phyloP scores from a whole-genome alignment of 2,113 vertebrate species.

The Taxidea taxus region DNA sequence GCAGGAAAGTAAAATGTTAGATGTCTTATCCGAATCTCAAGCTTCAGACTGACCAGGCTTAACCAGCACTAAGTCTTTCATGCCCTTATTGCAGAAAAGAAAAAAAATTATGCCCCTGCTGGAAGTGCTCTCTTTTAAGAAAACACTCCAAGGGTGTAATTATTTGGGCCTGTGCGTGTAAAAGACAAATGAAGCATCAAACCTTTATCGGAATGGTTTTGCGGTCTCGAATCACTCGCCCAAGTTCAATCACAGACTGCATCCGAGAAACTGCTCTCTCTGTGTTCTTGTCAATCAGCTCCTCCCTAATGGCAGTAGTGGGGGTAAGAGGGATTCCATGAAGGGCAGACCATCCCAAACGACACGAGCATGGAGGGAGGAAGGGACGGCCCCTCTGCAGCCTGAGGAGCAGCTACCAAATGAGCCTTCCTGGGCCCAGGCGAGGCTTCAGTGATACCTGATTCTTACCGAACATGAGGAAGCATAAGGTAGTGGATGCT shows the following conservation, averaged over 20 bases:
- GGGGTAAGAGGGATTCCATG: neutral
- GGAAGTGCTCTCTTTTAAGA: neutral
- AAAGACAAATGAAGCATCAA: conserved; percentile 32
- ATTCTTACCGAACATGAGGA: conserved; percentile 90
- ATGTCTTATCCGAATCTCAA: neutral
- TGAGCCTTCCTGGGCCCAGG: neutral
- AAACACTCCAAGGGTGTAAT: neutral
- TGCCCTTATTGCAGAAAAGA: neutral
- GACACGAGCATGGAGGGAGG: neutral
- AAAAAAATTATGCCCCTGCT: neutral
- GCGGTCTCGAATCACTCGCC: conserved; percentile 96
- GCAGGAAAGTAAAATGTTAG: neutral
- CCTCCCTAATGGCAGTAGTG: conserved; percentile 84
- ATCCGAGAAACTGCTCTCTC: conserved; percentile 94
- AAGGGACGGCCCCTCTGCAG: neutral
- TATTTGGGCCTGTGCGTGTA: neutral
- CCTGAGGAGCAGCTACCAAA: neutral
- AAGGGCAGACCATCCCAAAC: neutral
- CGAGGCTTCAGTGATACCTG: neutral
- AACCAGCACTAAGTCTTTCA: neutral
- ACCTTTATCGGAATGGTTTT: conserved; percentile 98
- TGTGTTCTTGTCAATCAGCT: conserved; percentile 93
- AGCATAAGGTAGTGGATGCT: conserved; percentile 99
- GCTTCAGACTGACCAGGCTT: neutral
- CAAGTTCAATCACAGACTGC: conserved; percentile 98